These are phyloP conservation scores for Sycophila sp. DNA, from an alignment of 1,140 invertebrate genomes.

Conservation along the genomic window DNA sequence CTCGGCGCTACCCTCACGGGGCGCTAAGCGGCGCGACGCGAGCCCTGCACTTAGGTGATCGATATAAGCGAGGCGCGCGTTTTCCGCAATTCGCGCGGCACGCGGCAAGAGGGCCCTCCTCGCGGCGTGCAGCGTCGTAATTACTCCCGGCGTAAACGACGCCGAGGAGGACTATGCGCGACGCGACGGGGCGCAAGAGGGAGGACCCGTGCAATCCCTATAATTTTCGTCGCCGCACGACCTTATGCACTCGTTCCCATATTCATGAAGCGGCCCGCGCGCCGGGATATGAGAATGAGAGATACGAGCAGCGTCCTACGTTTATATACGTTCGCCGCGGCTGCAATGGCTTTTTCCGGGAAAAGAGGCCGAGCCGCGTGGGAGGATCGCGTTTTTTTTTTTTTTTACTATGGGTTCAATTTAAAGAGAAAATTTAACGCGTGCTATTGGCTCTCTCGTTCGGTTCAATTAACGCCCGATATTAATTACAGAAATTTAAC, in stretches of 20 bases:
- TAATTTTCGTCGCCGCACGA: slow-evolving; percentile 26
- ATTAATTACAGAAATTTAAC: no score
- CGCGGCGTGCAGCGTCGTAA: not conserved
- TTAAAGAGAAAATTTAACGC: no score
- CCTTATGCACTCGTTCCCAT: slow-evolving; percentile 21
- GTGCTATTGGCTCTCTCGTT: no score
- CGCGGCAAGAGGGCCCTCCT: not conserved
- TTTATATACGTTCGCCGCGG: not conserved
- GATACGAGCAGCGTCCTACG: not conserved
- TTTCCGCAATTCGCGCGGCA: not conserved
- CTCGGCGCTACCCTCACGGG: no score
- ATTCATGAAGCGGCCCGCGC: not conserved
- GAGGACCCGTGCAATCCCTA: slow-evolving; percentile 27
- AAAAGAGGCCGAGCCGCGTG: no score
- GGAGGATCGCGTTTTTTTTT: no score
- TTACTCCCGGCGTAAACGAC: slow-evolving; percentile 12
- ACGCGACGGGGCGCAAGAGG: not conserved
- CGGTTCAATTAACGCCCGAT: no score
- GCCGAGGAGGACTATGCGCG: not conserved
- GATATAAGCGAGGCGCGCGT: not conserved
- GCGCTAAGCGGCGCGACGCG: no score
- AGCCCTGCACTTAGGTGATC: no score
- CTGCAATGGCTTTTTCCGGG: not conserved
- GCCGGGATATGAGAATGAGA: not conserved
- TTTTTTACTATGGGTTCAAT: no score